Base-by-base conservation (phyloP, 2,888 invertebrate species). In the Zootermopsis nevadensis region DNA sequence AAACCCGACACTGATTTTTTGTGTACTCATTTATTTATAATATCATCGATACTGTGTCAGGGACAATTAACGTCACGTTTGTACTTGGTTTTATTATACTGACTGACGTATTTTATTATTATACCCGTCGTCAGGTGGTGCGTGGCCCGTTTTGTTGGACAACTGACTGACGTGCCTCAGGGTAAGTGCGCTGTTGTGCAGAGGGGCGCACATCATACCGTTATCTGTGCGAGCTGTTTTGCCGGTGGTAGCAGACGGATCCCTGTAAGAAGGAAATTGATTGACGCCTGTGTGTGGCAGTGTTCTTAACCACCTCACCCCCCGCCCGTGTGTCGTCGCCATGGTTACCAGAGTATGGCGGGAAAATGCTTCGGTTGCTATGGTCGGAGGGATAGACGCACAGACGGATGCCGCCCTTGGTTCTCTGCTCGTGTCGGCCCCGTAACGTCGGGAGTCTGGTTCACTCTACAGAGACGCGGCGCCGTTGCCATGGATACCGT, bases 361-460 rank as follows among this genome's bases (percentile, higher is more conserved):
- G 38, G 72, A 35, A 76, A 76, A 42, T 42, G 42, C 76, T 38
- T 42, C 8, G 30, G 76, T 76, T 76, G 76, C 76, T 48, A 76
- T 42, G 76, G 76, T 30, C 19, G 55, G 31, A 31, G 53, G 55
- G 69, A 69, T 6, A 69, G 12, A 31, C 42, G 77, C 55, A 48
- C 22, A 69, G 12, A 31, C 42, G 77, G 77, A 48, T 48, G 77
- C 77, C 22, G 53, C 24, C 48, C 55, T 77, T 77, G 55, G 31
- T 33, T 69, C 69, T 60, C 60, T 27, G 6, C 60, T 69, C 69
- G 69, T 69, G 69, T 0, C 31, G 19, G 22, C 6, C 33, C 33
- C 31, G 31, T 67, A 10, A 33, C 69, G 33, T 69, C 24, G 33
- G 69, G 6, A 69, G 6, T 19, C 30, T 6, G 19, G 69, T 69